phyloP scores from a whole-genome alignment of 2,888 invertebrate species.

The Ischnus inquisitorius region DNA sequence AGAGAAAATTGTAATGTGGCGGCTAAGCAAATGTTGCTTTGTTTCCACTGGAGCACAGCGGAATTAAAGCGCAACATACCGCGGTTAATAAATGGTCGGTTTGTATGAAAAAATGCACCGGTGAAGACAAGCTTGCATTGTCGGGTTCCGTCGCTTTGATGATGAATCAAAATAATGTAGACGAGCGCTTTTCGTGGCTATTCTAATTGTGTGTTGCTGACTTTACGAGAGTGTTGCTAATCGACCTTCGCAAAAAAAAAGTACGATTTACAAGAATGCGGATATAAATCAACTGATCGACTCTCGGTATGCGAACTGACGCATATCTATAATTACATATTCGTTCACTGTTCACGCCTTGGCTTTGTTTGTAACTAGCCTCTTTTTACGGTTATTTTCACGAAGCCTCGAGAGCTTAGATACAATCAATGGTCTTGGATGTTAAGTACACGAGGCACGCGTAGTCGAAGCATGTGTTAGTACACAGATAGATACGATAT shows the following conservation, averaged over 20 bases:
- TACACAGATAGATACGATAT: background rate
- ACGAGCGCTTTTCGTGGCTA: constrained; percentile 39
- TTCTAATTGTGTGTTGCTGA: constrained; percentile 36
- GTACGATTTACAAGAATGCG: constrained; percentile 12
- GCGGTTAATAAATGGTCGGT: too few species aligned
- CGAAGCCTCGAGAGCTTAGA: constrained; percentile 26
- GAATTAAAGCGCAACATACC: background rate
- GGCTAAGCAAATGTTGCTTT: background rate
- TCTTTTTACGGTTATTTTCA: constrained; percentile 11
- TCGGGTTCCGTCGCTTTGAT: background rate
- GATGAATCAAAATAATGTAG: constrained; percentile 20
- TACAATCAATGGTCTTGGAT: constrained; percentile 54
- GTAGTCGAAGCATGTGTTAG: constrained; percentile 23
- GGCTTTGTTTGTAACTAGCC: constrained; percentile 14
- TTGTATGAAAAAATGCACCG: too few species aligned
- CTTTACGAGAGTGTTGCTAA: constrained; percentile 35
- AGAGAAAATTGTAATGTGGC: background rate
- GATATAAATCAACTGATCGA: constrained; percentile 40
- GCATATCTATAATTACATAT: constrained; percentile 30
- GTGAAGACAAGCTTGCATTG: too few species aligned
- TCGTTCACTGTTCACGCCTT: constrained; percentile 6
- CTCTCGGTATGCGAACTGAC: constrained; percentile 24
- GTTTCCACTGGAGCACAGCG: too few species aligned
- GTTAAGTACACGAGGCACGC: constrained; percentile 5
- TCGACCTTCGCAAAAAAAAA: constrained; percentile 13